Conservation (phyloP, 35 echinoderm and acorn worm genomes). For the Nesometra sesokonis region DNA sequence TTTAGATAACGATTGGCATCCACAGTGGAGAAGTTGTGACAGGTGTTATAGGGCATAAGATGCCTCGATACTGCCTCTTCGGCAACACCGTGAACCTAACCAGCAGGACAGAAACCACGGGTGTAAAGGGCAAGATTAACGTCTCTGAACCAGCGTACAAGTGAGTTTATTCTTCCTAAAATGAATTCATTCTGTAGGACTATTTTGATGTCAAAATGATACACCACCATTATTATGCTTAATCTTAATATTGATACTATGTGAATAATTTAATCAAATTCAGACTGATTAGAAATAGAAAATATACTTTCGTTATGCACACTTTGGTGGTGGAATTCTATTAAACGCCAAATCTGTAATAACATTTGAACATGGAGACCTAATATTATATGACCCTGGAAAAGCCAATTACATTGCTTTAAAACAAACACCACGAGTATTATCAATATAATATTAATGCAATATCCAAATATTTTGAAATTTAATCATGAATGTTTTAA, state of each 20-base stretch:
- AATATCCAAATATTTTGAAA: too few species aligned
- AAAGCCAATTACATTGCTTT: neutral
- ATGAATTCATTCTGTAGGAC: too few species aligned
- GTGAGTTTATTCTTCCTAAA: constrained; percentile 19
- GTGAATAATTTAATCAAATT: too few species aligned
- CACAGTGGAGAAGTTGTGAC: constrained; percentile 96
- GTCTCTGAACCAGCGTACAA: constrained; percentile 72
- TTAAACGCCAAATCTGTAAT: neutral
- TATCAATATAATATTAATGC: too few species aligned
- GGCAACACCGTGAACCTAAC: constrained; percentile 94
- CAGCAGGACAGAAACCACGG: constrained; percentile 81
- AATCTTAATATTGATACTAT: too few species aligned
- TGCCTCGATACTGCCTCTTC: constrained; percentile 89
- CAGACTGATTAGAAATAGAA: too few species aligned
- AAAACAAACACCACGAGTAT: neutral
- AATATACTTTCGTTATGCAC: too few species aligned
- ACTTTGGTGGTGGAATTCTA: too few species aligned
- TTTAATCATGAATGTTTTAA: too few species aligned
- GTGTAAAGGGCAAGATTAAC: constrained; percentile 71
- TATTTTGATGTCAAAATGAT: too few species aligned
- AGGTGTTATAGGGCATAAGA: constrained; percentile 76
- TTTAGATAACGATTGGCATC: constrained; percentile 75
- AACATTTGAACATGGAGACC: neutral
- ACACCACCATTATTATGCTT: neutral
- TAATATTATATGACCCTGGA: neutral